A percentile compares a stretch with the other conserved stretches of the same genome.
Conservation (phyloP, 2,888 invertebrate genomes). For the Lycocerus yunnanus region DNA sequence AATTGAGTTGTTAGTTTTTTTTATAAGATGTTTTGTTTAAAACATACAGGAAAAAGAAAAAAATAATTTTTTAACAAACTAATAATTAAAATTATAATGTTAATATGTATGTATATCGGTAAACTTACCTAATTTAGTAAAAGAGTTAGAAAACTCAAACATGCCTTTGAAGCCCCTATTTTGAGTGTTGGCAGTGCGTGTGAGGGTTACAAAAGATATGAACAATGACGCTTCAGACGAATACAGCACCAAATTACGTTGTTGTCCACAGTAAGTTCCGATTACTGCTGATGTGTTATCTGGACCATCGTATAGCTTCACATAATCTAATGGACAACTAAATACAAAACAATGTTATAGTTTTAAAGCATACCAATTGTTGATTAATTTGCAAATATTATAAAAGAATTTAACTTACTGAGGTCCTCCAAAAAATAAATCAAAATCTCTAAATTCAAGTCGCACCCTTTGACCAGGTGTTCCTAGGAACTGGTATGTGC, state of each 20-base stretch:
- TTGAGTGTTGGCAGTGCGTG: constrained; percentile 91
- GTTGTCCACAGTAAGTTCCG: constrained; percentile 97
- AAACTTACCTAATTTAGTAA: constrained; percentile 93
- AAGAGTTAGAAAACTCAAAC: constrained; percentile 97
- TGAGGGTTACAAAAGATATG: constrained; percentile 89
- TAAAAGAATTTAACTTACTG: constrained; percentile 75
- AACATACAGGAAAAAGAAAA: too few relatives aligned
- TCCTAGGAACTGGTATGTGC: constrained; percentile 93
- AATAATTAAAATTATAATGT: background rate
- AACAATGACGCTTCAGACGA: constrained; percentile 90
- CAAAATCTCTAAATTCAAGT: constrained; percentile 96
- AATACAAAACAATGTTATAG: constrained; percentile 31
- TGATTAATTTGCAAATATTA: background rate
- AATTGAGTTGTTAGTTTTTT: too few relatives aligned
- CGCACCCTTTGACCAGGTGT: constrained; percentile 88
- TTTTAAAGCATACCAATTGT: background rate
- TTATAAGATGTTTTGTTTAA: too few relatives aligned
- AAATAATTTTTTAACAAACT: background rate
- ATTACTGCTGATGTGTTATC: constrained; percentile 88
- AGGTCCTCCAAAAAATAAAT: constrained; percentile 96
- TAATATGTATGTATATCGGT: background rate
- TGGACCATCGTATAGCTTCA: constrained; percentile 94
- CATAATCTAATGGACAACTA: constrained; percentile 98
- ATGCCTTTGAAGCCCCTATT: constrained; percentile 98
- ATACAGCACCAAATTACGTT: constrained; percentile 93